Base-by-base conservation (phyloP, 1,140 invertebrate species). In the Anadara kagoshimensis region DNA sequence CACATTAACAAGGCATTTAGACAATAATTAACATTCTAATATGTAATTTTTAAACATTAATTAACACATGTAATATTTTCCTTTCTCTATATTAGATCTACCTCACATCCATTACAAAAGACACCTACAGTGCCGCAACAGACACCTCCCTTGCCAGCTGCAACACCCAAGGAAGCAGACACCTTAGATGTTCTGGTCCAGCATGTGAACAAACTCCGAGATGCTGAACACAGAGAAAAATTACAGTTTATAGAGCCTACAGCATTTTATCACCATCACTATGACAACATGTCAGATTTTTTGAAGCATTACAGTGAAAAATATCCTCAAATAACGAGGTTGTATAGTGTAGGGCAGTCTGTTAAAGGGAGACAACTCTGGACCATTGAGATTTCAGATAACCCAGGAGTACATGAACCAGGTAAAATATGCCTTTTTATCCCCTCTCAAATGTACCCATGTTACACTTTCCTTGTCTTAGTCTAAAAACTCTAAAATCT, bases 221-320 rank as follows among this genome's bases (percentile, higher is more conserved):
- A 87, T 70, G 69, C 78, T 18, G 63, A 75, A n/a, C 83, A 86
- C 62, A 69, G 84, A 22, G 76, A 81, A 10, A 76, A 69, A 5
- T 71, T 78, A 47, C 73, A 59, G 14, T 85, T 88, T 54, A 73
- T 76, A 18, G 84, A 87, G 71, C 87, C 88, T 14, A 69, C 61
- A 41, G 94, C 94, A 65, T 97, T 95, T 88, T 92, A 93, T 20
- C 98, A 98, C 88, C 96, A 98, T 87, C 93, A 96, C 89, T 95
- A 96, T 84, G 93, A 96, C 8, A 92, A 94, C 78, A 92, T 98
- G 91, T 96, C 95, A 7, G 91, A 92, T 69, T 95, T 95, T 86
- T 89, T 99, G 29, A 91, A 94, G 69, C 91, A 93, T 1, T 94
- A 95, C 5, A 94, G 93, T 61, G 92, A 94, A 22, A 91, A 92